These are phyloP conservation scores for Aleiodes alternator DNA, from an alignment of 2,888 invertebrate genomes.

Conservation along the genomic window DNA sequence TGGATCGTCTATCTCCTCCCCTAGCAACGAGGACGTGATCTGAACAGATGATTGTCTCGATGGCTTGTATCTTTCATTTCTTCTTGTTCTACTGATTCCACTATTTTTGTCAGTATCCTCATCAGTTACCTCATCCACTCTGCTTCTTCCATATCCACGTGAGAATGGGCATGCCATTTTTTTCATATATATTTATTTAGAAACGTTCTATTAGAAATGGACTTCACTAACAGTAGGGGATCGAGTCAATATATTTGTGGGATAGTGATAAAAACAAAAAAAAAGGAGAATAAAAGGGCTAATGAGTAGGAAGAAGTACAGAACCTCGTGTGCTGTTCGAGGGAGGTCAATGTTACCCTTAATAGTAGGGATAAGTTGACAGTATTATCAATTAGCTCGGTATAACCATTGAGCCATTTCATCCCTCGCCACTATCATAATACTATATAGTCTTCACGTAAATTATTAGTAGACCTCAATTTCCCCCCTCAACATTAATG, in stretches of 20 bases:
- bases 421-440: too few relatives aligned
- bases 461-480: too few relatives aligned
- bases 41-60: constrained; percentile 82
- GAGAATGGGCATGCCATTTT: constrained; percentile 74
- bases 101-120: constrained; percentile 44
- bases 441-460: too few relatives aligned
- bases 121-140: constrained; percentile 56
- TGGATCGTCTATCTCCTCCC: constrained; percentile 79
- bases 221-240: background rate
- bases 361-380: constrained; percentile 13
- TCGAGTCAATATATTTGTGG: too few relatives aligned
- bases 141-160: constrained; percentile 54
- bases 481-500: too few relatives aligned
- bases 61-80: constrained; percentile 66
- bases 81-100: constrained; percentile 46
- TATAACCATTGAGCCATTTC: constrained; percentile 9
- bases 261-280: too few relatives aligned
- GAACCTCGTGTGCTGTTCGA: constrained; percentile 23
- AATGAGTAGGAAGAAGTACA: background rate
- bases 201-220: background rate
- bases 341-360: constrained; percentile 33
- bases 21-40: constrained; percentile 75
- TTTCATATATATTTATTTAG: background rate
- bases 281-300: too few relatives aligned
- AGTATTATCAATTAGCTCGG: constrained; percentile 41